A percentile compares a stretch with the other conserved stretches of the same genome.
Conservation (phyloP, 2,113 vertebrate species). For the Pholis gunnellus region DNA sequence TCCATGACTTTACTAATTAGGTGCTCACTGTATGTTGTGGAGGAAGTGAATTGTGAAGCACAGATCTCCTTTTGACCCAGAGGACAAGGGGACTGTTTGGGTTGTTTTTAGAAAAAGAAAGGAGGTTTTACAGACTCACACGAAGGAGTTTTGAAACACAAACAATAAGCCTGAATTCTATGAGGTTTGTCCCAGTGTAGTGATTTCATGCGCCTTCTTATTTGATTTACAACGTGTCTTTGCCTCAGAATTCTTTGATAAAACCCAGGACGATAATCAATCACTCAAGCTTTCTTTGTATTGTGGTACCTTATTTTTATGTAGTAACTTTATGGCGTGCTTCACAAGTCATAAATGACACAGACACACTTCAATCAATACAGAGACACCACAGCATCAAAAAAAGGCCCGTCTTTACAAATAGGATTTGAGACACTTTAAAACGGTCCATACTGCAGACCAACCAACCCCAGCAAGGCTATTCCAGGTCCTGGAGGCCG, state of each 20-base stretch:
- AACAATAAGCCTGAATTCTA: neutral
- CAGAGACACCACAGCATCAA: constrained; percentile 1
- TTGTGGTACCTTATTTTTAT: constrained; percentile 5
- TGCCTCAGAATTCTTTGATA: neutral
- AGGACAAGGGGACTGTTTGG: constrained; percentile 9
- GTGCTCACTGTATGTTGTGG: constrained; percentile 50
- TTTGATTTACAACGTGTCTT: neutral
- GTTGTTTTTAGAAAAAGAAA: neutral
- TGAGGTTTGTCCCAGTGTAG: neutral
- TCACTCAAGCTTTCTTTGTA: constrained; percentile 19
- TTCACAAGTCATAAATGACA: constrained; percentile 38
- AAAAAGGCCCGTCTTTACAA: constrained; percentile 1
- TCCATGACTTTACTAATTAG: constrained; percentile 58
- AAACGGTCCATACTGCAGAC: neutral
- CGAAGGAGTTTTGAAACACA: neutral
- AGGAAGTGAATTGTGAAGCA: constrained; percentile 53
- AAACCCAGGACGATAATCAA: constrained; percentile 1
- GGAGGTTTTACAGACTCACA: neutral
- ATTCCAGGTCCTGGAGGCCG: too few relatives aligned
- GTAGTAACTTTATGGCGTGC: neutral
- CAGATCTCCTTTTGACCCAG: constrained; percentile 45
- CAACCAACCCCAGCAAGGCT: neutral
- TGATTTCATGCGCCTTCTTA: neutral
- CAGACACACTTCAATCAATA: constrained; percentile 27
- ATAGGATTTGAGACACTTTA: constrained; percentile 14